Percentiles rank a stretch among this genome's conserved stretches.
Conservation (phyloP, 2,113 vertebrate species). For the Epinephelus moara region DNA sequence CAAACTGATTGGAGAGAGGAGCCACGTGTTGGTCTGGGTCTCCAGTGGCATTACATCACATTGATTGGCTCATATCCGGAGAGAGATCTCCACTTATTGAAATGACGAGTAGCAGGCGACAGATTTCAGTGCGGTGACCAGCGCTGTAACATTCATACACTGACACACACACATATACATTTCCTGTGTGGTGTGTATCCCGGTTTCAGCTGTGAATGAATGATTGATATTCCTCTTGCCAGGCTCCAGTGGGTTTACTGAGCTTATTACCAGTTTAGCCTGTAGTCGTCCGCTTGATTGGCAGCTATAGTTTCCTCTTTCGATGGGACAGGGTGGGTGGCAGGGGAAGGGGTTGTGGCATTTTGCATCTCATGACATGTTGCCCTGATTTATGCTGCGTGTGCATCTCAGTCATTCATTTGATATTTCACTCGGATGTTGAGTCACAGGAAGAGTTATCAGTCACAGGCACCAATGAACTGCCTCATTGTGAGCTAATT, state of each 20-base stretch:
- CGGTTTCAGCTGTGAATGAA: slow-evolving; percentile 34
- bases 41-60: slow-evolving; percentile 40
- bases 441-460: neutral
- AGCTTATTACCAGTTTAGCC: slow-evolving; percentile 64
- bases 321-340: slow-evolving; percentile 8
- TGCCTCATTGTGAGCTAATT: neutral
- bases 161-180: neutral
- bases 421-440: slow-evolving; percentile 3
- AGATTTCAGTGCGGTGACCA: neutral
- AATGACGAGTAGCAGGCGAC: neutral
- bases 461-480: neutral
- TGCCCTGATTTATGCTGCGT: slow-evolving; percentile 48
- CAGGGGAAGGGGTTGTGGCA: slow-evolving; percentile 26
- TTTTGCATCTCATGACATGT: slow-evolving; percentile 53
- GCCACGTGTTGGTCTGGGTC: slow-evolving; percentile 37
- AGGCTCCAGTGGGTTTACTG: slow-evolving; percentile 57
- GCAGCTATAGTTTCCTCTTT: slow-evolving; percentile 49
- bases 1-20: slow-evolving; percentile 32
- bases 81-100: slow-evolving; percentile 23
- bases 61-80: slow-evolving; percentile 40
- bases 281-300: slow-evolving; percentile 61
- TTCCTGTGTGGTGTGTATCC: neutral
- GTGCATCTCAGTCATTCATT: slow-evolving; percentile 37
- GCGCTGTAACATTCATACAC: neutral
- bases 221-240: slow-evolving; percentile 55